Conservation (phyloP, 2,797 vertebrate genomes). For the Rhynchonycteris naso region DNA sequence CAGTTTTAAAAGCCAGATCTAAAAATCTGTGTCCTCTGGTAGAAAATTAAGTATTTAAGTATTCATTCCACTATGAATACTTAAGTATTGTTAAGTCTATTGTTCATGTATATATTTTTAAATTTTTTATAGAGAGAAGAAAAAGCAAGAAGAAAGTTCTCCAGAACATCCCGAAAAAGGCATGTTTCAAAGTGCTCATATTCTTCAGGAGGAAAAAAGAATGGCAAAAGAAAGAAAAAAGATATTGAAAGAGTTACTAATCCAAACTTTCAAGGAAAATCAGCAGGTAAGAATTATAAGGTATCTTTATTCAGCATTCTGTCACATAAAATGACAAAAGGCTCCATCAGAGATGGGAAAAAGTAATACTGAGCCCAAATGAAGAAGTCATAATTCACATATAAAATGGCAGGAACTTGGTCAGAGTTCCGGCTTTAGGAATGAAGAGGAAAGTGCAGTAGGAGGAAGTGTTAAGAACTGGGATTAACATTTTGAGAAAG, state of each 20-base stretch:
- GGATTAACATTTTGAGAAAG: constrained; percentile 50
- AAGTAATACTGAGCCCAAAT: background rate
- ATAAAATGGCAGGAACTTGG: constrained; percentile 10
- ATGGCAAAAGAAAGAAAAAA: constrained; percentile 80
- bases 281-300: constrained; percentile 81
- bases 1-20: constrained; percentile 41
- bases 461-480: background rate
- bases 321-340: constrained; percentile 21
- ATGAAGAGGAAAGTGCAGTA: background rate
- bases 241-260: constrained; percentile 79
- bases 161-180: constrained; percentile 61
- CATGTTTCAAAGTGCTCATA: constrained; percentile 50
- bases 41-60: constrained; percentile 5
- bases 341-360: background rate
- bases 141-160: constrained; percentile 82
- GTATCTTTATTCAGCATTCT: constrained; percentile 40
- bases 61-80: constrained; percentile 22
- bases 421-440: constrained; percentile 50
- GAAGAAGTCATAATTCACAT: background rate
- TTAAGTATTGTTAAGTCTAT: constrained; percentile 19
- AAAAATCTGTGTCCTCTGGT: constrained; percentile 23
- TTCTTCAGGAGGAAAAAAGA: constrained; percentile 68
- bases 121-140: constrained; percentile 86
- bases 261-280: constrained; percentile 80
- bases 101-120: constrained; percentile 39